Evolutionary conservation across 1,140 invertebrate species (phyloP).

Genomic region (Periplaneta americana): DNA sequence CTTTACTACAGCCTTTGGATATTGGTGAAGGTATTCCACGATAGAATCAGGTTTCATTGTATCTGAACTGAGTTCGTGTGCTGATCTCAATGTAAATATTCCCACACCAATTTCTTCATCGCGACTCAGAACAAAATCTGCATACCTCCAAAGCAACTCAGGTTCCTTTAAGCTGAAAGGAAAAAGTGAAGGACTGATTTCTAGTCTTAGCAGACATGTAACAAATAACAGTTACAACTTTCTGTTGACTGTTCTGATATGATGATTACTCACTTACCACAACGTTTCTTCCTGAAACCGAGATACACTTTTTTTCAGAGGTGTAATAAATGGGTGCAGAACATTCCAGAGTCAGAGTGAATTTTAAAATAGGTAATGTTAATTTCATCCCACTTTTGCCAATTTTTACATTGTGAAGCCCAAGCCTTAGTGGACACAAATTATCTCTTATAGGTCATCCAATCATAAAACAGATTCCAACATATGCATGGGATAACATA

Average conservation of each 20-base stretch:
- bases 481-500: too few species aligned
- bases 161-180: slow-evolving; percentile 8
- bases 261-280: neutral
- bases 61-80: slow-evolving; percentile 24
- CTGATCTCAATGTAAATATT: slow-evolving; percentile 39
- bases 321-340: too few species aligned
- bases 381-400: too few species aligned
- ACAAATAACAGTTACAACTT: too few species aligned
- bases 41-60: slow-evolving; percentile 38
- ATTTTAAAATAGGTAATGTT: too few species aligned
- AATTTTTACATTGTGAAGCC: too few species aligned
- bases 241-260: neutral
- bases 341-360: too few species aligned
- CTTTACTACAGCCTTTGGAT: slow-evolving; percentile 39
- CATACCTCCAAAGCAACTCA: slow-evolving; percentile 42
- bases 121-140: slow-evolving; percentile 40
- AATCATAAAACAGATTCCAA: too few species aligned
- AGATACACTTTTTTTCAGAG: too few species aligned
- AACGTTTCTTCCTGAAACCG: neutral
- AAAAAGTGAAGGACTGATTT: neutral
- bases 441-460: too few species aligned
- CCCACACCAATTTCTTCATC: slow-evolving; percentile 39
- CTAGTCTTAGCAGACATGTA: too few species aligned
- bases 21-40: slow-evolving; percentile 39
- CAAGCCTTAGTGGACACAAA: too few species aligned